Conservation (phyloP, 2,888 invertebrate species). For the Scaeva pyrastri region DNA sequence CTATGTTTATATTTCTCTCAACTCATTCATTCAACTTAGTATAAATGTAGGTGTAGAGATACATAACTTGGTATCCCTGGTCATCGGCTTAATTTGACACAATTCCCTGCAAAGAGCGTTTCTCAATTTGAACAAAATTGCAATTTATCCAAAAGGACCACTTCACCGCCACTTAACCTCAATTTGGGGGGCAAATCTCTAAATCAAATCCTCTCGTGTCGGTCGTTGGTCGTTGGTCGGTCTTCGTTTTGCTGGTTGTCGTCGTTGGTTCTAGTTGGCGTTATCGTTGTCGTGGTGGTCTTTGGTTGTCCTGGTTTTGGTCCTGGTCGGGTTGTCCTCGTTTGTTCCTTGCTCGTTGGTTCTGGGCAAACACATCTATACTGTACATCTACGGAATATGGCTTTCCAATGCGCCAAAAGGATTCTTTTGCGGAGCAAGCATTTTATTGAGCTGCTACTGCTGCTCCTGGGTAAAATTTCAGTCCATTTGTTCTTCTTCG, state of each 20-base stretch:
- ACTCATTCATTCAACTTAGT: too few relatives aligned
- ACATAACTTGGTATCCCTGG: conserved; percentile 1
- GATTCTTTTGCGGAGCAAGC: conserved; percentile 56
- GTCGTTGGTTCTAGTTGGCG: background rate
- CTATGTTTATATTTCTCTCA: too few relatives aligned
- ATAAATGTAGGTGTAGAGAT: too few relatives aligned
- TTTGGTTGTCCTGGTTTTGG: background rate
- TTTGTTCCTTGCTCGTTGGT: conserved; percentile 22
- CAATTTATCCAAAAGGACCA: conserved; percentile 73
- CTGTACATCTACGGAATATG: conserved; percentile 8
- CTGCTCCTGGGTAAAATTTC: conserved; percentile 53
- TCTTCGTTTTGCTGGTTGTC: background rate
- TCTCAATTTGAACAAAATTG: conserved; percentile 72
- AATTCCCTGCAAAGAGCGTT: conserved; percentile 61
- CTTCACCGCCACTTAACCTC: conserved; percentile 73
- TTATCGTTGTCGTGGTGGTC: background rate
- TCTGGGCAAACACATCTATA: conserved; percentile 38
- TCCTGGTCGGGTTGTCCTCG: background rate
- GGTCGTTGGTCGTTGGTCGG: conserved; percentile 7
- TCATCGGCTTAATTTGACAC: conserved; percentile 70
- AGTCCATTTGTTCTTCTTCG: conserved; percentile 40
- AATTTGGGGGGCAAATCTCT: conserved; percentile 69
- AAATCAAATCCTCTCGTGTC: conserved; percentile 65
- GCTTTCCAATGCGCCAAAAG: conserved; percentile 53
- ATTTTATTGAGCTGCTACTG: conserved; percentile 55